Evolutionary conservation across 2,888 invertebrate genomes (phyloP), one percentile per base, ranked within the genome.

Genomic region (Eupeodes latifasciatus): DNA sequence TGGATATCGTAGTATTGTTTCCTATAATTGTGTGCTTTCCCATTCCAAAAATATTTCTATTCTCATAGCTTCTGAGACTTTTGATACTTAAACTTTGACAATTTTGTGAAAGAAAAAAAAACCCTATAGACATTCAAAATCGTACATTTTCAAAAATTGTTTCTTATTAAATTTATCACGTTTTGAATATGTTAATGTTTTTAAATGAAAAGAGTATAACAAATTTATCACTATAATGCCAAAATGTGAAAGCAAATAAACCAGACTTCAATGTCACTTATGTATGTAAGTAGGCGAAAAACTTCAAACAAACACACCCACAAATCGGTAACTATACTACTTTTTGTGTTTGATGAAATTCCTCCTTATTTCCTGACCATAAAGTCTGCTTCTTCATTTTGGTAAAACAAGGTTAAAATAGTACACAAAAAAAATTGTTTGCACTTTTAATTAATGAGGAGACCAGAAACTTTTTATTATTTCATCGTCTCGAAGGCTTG

Each of bases 401-500:
- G 57, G 44, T 57, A 19, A 27, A 59, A 59, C 6, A 14, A 72
- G 40, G 59, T 44, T 71, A 34, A 49, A 34, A 77, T 4, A 66
- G 47, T 47, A 57, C 27, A 27, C 11, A 10, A 57, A 76, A 72
- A 76, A 81, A 69, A 49, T 36, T 84, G 51, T 85, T 82, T 85
- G 67, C 82, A 64, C 74, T 62, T 62, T 78, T 86, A 86, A 86
- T 86, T 86, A 82, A 86, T 86, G 82, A 78, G 78, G 55, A 78
- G 74, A 69, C 69, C 62, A 57, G 47, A 59, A 72, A 75, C 44
- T 77, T 71, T 16, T 81, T 85, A 40, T 79, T 40, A 53, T 53
- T 59, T 27, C 55, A 14, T 27, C 76, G 57, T 51, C 64, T 76
- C 75, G 71, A 47, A 77, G 51, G 55, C 27, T 78, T 27, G 19